Percentiles rank a stretch among this genome's conserved stretches.
These are phyloP conservation scores for Oxyura jamaicensis DNA, from an alignment of 2,113 vertebrate genomes.

Conservation along the genomic window DNA sequence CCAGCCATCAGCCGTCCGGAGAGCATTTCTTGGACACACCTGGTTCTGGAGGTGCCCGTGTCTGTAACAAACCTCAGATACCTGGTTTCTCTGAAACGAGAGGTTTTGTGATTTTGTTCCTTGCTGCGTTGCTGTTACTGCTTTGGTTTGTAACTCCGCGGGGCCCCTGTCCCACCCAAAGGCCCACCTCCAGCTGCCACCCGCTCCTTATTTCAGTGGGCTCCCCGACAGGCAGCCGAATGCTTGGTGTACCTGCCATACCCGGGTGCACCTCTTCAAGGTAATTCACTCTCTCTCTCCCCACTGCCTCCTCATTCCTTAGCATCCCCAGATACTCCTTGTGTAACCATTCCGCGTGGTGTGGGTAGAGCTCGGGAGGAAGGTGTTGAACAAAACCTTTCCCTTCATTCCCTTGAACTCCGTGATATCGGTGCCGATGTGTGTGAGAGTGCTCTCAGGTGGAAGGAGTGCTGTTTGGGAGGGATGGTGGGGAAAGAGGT, in stretches of 20 bases:
- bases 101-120: not conserved
- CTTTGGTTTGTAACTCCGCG: not conserved
- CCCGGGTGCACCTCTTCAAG: not conserved
- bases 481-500: not conserved
- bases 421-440: not conserved
- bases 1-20: not conserved
- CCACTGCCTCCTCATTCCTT: not conserved
- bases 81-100: not conserved
- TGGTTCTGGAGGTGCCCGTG: not conserved
- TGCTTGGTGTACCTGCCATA: not conserved
- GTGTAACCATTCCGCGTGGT: not conserved
- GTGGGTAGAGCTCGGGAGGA: not conserved
- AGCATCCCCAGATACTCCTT: not conserved
- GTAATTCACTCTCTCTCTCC: not conserved
- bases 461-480: not conserved
- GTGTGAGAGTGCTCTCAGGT: conserved; percentile 17
- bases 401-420: not conserved
- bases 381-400: not conserved
- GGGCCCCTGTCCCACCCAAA: not conserved
- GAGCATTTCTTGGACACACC: not conserved
- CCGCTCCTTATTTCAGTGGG: not conserved
- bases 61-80: not conserved
- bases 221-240: not conserved
- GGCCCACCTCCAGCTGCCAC: not conserved
- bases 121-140: not conserved